These are phyloP conservation scores for Druceiella hillmani DNA, from an alignment of 2,888 invertebrate species.

Conservation along the genomic window DNA sequence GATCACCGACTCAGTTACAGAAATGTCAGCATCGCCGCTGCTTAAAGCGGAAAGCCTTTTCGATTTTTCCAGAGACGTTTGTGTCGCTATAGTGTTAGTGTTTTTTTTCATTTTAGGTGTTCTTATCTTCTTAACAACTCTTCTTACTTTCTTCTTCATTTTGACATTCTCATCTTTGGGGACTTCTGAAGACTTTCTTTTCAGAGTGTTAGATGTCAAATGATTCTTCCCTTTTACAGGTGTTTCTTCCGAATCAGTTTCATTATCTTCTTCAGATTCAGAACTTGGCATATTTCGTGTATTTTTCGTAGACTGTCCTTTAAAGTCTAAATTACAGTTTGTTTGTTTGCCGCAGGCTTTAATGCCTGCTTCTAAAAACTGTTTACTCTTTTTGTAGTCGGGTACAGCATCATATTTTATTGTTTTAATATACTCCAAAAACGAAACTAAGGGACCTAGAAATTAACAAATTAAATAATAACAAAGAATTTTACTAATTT, in stretches of 20 bases:
- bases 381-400: slow-evolving; percentile 66
- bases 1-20: slow-evolving; percentile 35
- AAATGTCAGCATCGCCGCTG: slow-evolving; percentile 35
- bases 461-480: slow-evolving; percentile 24
- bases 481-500: slow-evolving; percentile 8
- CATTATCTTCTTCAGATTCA: slow-evolving; percentile 6
- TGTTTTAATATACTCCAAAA: slow-evolving; percentile 61
- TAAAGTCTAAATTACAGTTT: slow-evolving; percentile 57
- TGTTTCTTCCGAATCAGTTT: slow-evolving; percentile 13
- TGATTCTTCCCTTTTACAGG: slow-evolving; percentile 2
- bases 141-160: slow-evolving; percentile 30
- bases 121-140: slow-evolving; percentile 37
- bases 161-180: slow-evolving; percentile 37
- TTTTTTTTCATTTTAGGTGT: slow-evolving; percentile 42
- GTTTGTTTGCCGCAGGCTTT: slow-evolving; percentile 54
- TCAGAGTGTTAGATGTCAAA: slow-evolving; percentile 20
- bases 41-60: slow-evolving; percentile 35
- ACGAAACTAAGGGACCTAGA: slow-evolving; percentile 57
- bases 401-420: slow-evolving; percentile 67
- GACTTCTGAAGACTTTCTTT: slow-evolving; percentile 36
- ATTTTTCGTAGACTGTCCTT: slow-evolving; percentile 25
- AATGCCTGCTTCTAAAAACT: slow-evolving; percentile 60
- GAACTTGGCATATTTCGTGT: slow-evolving; percentile 16
- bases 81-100: slow-evolving; percentile 39
- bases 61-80: slow-evolving; percentile 35